Conservation (phyloP, 2,113 vertebrate genomes). For the Ceratotherium simum region DNA sequence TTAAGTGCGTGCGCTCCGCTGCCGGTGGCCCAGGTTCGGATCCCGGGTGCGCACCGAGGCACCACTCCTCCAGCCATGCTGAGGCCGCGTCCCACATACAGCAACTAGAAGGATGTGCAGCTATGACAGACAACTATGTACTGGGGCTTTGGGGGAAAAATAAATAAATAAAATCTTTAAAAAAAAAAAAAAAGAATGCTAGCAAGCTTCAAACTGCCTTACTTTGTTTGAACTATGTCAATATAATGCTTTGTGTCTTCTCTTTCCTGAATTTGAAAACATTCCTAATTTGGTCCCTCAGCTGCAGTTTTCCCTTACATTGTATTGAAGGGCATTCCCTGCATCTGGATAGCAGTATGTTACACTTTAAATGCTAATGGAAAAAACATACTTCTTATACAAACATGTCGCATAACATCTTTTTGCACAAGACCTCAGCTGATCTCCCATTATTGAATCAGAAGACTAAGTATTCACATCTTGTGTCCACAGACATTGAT, state of each 20-base stretch:
- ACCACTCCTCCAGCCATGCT: no score
- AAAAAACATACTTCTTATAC: slow-evolving; percentile 3
- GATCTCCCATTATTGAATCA: neutral
- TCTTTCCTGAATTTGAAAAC: slow-evolving; percentile 4
- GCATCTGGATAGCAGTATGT: neutral
- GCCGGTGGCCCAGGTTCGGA: no score
- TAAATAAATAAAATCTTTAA: no score
- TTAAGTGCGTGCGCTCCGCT: no score
- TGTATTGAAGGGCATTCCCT: neutral
- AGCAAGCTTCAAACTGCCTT: neutral
- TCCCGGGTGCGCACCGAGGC: no score
- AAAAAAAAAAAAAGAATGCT: no score
- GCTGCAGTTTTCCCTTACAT: neutral
- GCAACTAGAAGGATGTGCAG: no score
- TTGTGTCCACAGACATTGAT: slow-evolving; percentile 54
- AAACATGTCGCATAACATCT: neutral
- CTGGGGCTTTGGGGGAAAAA: no score
- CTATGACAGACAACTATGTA: no score
- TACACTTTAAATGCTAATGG: neutral
- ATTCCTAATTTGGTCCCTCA: neutral
- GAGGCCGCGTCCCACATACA: no score
- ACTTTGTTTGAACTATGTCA: neutral
- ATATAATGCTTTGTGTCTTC: slow-evolving; percentile 28
- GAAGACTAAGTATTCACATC: slow-evolving; percentile 58
- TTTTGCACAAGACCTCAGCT: neutral